Base-by-base conservation (phyloP, 2,888 invertebrate species). In the Odontocerum albicorne region DNA sequence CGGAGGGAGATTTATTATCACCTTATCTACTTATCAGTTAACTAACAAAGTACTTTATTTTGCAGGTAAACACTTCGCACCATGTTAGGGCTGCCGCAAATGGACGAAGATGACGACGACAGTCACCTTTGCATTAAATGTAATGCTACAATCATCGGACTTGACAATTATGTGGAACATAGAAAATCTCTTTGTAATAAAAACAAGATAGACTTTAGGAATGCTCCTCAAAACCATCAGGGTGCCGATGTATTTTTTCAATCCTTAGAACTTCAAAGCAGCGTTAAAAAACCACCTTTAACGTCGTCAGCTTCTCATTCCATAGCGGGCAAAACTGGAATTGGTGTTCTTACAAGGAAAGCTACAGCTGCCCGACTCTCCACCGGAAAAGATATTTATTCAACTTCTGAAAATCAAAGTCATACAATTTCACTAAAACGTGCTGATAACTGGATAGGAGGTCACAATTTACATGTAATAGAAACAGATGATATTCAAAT, bases 61-160 rank as follows among this genome's bases (percentile, higher is more conserved):
- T 19, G 39, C 58, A 57, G 60, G 57, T 60, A 53, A 57, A 55
- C 55, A 46, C 32, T 27, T 2, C 35, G 22, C 51, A 36, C 52
- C 56, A 83, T 82, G 82, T 76, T 83, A 65, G 76, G 74, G 4
- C 74, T 73, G 8, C 44, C 55, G 12, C 69, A 72, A 12, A 59
- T 43, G 12, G 75, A 79, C 54, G 85, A 86, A 57, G 87, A 86
- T 52, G 87, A 92, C 43, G 89, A 91, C 49, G 92, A 95, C 71
- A 86, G 83, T 3, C 95, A 96, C 67, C 83, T 91, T 60, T 96
- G 95, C 72, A 85, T 94, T 65, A 90, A 89, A 67, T 96, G 95
- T 73, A 88, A 89, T 64, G 69, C 80, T 13, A 92, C 93, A 2
- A 86, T 95, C 57, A 73, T 84, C 31, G 95, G 95, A 0, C 76